phyloP scores from a whole-genome alignment of 2,797 vertebrate genomes.

The Sebastolobus altivelis region DNA sequence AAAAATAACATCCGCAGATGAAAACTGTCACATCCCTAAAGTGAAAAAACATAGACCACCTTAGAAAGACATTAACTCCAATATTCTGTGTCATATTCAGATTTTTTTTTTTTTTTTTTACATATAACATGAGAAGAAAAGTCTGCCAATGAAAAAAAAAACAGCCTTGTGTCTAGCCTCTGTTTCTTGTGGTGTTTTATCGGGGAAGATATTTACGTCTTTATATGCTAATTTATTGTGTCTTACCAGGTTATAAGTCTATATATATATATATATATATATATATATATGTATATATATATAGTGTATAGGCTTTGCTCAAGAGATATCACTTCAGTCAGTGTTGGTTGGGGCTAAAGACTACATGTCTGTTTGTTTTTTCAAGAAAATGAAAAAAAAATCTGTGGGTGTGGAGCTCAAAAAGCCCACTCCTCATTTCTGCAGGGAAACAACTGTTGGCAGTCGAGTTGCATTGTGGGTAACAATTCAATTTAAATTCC shows the following conservation, averaged over 20 bases:
- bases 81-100: background rate
- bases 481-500: too few species aligned
- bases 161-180: background rate
- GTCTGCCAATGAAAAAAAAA: background rate
- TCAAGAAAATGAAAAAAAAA: background rate
- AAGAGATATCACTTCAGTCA: background rate
- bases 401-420: too few species aligned
- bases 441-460: background rate
- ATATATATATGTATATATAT: too few species aligned
- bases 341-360: background rate
- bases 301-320: too few species aligned
- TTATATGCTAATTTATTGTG: background rate
- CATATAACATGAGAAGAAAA: background rate
- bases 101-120: background rate
- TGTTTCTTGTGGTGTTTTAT: background rate
- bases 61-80: background rate
- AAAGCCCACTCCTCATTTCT: background rate
- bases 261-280: too few species aligned
- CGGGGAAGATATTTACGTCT: background rate
- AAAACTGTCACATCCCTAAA: conserved; percentile 20
- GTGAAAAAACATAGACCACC: background rate
- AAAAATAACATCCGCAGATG: conserved; percentile 34
- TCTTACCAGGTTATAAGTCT: background rate
- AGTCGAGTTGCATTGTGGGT: too few species aligned
- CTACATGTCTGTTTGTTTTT: background rate